phyloP scores from a whole-genome alignment of 2,888 invertebrate genomes.

The Azorinus chamasolen region DNA sequence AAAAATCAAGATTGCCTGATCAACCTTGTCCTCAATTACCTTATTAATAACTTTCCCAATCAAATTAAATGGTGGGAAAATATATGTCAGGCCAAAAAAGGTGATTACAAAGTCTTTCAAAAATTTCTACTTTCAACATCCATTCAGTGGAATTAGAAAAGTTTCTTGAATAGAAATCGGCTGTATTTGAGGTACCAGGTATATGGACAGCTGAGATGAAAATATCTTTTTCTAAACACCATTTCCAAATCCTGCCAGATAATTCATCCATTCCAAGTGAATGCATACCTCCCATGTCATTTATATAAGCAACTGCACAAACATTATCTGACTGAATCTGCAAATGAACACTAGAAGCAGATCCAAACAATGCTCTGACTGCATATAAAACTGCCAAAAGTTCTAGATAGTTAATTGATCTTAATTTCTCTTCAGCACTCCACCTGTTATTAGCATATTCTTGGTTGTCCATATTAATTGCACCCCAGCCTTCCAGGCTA shows the following conservation, averaged over 20 bases:
- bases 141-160: constrained; percentile 53
- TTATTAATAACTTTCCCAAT: constrained; percentile 48
- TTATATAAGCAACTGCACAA: constrained; percentile 7
- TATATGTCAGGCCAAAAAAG: constrained; percentile 51
- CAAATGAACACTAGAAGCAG: neutral
- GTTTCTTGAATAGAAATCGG: constrained; percentile 51
- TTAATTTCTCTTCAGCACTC: neutral
- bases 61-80: constrained; percentile 59
- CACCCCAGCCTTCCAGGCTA: constrained; percentile 28
- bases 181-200: constrained; percentile 29
- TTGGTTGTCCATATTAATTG: constrained; percentile 1
- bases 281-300: constrained; percentile 7
- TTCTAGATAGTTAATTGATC: constrained; percentile 11
- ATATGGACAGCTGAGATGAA: constrained; percentile 1
- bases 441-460: constrained; percentile 28
- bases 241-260: constrained; percentile 4
- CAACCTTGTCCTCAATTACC: constrained; percentile 40
- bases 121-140: constrained; percentile 44
- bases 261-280: neutral
- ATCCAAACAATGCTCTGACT: constrained; percentile 1
- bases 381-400: neutral
- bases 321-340: constrained; percentile 4
- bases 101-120: constrained; percentile 16
- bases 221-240: constrained; percentile 4
- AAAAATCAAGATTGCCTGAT: constrained; percentile 37